Conservation (phyloP, 2,888 invertebrate genomes). For the Drosophila meridiana region DNA sequence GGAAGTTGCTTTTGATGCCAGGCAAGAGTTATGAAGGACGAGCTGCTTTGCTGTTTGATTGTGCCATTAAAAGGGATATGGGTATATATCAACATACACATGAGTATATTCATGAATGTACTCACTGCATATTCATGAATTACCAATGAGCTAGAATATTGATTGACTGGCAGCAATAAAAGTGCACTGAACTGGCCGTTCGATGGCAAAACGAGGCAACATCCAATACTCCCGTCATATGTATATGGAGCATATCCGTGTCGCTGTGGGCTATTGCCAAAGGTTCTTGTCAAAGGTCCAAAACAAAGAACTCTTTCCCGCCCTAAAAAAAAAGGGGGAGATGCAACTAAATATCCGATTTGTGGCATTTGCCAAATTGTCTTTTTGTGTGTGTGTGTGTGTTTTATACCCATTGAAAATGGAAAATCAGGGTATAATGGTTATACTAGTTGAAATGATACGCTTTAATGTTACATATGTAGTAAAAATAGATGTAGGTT, state of each 20-base stretch:
- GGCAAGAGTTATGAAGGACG: slow-evolving; percentile 9
- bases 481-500: too few relatives aligned
- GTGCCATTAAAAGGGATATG: background rate
- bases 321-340: background rate
- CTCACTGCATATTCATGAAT: slow-evolving; percentile 34
- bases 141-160: slow-evolving; percentile 21
- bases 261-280: background rate
- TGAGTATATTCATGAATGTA: background rate
- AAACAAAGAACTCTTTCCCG: background rate
- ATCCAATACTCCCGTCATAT: background rate
- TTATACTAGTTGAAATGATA: too few relatives aligned
- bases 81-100: background rate
- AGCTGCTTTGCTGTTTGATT: background rate
- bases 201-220: background rate
- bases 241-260: background rate
- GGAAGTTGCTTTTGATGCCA: slow-evolving; percentile 4
- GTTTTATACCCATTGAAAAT: too few relatives aligned
- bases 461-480: too few relatives aligned
- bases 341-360: slow-evolving; percentile 15
- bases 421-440: too few relatives aligned
- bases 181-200: background rate
- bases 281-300: slow-evolving; percentile 13
- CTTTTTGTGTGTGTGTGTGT: background rate
- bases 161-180: slow-evolving; percentile 18
- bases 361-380: slow-evolving; percentile 27